Evolutionary conservation across 2,113 vertebrate genomes (phyloP).

Genomic region (Rutilus rutilus): DNA sequence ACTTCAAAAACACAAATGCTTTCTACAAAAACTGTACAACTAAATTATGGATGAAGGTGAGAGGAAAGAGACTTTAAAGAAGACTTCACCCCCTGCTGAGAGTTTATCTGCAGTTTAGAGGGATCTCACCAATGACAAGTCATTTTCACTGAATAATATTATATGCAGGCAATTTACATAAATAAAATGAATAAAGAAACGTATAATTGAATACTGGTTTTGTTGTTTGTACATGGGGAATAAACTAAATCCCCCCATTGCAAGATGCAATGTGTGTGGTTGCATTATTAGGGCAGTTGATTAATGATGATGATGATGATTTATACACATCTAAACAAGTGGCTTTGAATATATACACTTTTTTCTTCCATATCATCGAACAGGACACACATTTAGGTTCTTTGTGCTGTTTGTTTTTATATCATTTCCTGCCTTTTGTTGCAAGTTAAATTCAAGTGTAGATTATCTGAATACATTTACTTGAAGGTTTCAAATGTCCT

Average conservation of each 20-base stretch:
- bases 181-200: slow-evolving; percentile 32
- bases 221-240: background rate
- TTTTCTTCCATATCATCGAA: too few relatives aligned
- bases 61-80: slow-evolving; percentile 9
- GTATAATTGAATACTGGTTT: slow-evolving; percentile 10
- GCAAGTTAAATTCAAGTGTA: too few relatives aligned
- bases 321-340: too few relatives aligned
- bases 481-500: background rate
- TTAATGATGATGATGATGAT: background rate
- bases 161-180: slow-evolving; percentile 37
- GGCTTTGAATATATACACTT: too few relatives aligned
- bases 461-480: too few relatives aligned
- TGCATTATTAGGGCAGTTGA: background rate
- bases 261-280: background rate
- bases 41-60: background rate
- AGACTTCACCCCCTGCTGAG: background rate
- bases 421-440: too few relatives aligned
- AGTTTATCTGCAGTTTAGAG: slow-evolving; percentile 32
- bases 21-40: slow-evolving; percentile 13
- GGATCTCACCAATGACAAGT: slow-evolving; percentile 8
- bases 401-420: too few relatives aligned
- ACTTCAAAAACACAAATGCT: slow-evolving; percentile 39
- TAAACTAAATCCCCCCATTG: background rate
- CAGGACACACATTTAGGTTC: too few relatives aligned
- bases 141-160: slow-evolving; percentile 41